These are phyloP conservation scores for Linepithema humile DNA, from an alignment of 1,140 invertebrate species.

Conservation along the genomic window DNA sequence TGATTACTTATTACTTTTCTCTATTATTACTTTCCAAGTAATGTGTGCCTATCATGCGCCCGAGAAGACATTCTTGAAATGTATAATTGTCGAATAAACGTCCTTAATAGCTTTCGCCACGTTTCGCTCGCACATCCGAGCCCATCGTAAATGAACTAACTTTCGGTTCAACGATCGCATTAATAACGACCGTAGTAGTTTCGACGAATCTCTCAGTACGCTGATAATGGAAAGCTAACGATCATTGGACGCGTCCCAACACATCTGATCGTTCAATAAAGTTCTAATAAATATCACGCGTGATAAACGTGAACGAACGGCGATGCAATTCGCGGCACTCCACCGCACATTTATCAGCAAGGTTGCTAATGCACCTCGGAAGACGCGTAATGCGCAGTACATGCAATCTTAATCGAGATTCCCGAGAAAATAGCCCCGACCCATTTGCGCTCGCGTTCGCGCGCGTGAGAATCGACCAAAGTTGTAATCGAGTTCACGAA, in stretches of 20 bases:
- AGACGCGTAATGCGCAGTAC: neutral
- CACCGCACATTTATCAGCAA: constrained; percentile 27
- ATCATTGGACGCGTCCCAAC: constrained; percentile 7
- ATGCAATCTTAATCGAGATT: constrained; percentile 27
- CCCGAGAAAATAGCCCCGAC: constrained; percentile 40
- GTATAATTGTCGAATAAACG: constrained; percentile 25
- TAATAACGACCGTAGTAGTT: constrained; percentile 25
- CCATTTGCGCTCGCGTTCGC: neutral
- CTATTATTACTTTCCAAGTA: constrained; percentile 31
- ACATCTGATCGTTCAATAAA: constrained; percentile 19
- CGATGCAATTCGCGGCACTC: neutral
- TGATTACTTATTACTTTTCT: constrained; percentile 35
- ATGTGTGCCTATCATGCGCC: neutral
- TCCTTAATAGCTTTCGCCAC: constrained; percentile 15
- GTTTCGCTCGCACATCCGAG: neutral
- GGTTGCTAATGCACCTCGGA: constrained; percentile 11
- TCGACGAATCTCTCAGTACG: constrained; percentile 13
- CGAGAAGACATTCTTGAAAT: constrained; percentile 24
- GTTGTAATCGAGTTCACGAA: constrained; percentile 52
- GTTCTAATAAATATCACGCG: constrained; percentile 22
- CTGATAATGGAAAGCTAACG: neutral
- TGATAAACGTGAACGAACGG: neutral
- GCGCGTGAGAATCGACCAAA: constrained; percentile 3
- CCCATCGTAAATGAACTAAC: neutral
- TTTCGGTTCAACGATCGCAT: constrained; percentile 15